Percentiles rank a stretch among this genome's conserved stretches.
phyloP scores from a whole-genome alignment of 2,113 vertebrate genomes.

The Oryzias javanicus region DNA sequence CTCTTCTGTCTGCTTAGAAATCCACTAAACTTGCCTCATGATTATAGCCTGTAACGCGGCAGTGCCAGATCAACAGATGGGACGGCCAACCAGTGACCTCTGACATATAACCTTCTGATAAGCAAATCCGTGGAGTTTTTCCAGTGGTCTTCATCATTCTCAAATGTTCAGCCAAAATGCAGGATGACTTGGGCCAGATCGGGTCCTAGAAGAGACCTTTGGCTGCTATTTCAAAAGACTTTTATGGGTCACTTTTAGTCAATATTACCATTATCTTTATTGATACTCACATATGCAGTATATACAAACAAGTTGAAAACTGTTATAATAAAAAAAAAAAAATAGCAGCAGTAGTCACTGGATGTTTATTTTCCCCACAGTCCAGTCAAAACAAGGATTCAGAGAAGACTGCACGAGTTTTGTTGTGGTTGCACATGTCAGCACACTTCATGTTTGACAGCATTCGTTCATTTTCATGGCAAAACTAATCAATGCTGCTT shows the following conservation, averaged over 20 bases:
- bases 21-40: slow-evolving; percentile 44
- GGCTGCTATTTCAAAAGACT: slow-evolving; percentile 20
- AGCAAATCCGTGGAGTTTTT: slow-evolving; percentile 42
- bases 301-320: too few species aligned
- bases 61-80: slow-evolving; percentile 62
- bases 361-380: neutral
- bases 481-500: slow-evolving; percentile 65
- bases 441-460: slow-evolving; percentile 41
- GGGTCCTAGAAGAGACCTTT: slow-evolving; percentile 35
- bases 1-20: slow-evolving; percentile 17
- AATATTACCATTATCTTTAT: too few species aligned
- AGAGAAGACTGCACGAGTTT: too few species aligned
- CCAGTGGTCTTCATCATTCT: slow-evolving; percentile 57
- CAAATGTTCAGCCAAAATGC: slow-evolving; percentile 56
- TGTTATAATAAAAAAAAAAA: too few species aligned
- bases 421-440: slow-evolving; percentile 31
- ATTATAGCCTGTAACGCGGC: slow-evolving; percentile 30
- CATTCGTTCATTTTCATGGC: slow-evolving; percentile 54
- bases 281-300: too few species aligned
- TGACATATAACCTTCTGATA: slow-evolving; percentile 58
- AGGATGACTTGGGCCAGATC: slow-evolving; percentile 43
- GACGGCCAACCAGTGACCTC: slow-evolving; percentile 49
- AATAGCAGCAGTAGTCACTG: neutral
- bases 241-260: neutral
- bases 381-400: slow-evolving; percentile 9